Conservation (phyloP, 2,888 invertebrate species). For the Nyleta sp. region DNA sequence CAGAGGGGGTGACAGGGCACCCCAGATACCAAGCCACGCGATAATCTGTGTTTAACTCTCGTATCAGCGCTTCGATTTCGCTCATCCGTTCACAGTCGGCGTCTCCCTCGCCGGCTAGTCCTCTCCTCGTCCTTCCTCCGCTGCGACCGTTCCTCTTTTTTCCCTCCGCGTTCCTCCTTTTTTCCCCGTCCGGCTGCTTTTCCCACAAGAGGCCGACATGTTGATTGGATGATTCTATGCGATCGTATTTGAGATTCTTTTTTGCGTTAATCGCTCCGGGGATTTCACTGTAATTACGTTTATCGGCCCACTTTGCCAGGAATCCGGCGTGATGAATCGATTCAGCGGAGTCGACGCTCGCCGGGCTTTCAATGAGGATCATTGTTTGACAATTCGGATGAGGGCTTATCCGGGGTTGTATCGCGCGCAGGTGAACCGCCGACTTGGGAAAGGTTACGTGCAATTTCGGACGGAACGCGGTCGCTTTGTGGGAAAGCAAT, state of each 20-base stretch:
- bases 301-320: conserved; percentile 49
- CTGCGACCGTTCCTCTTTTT: conserved; percentile 13
- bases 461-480: neutral
- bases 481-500: neutral
- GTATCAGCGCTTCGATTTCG: conserved; percentile 65
- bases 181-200: conserved; percentile 42
- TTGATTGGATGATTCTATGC: conserved; percentile 60
- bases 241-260: conserved; percentile 58
- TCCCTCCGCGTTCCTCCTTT: conserved; percentile 22
- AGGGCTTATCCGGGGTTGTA: conserved; percentile 9
- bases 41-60: conserved; percentile 68
- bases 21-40: conserved; percentile 68
- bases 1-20: conserved; percentile 66
- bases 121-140: conserved; percentile 27
- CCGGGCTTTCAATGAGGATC: conserved; percentile 17
- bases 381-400: conserved; percentile 29
- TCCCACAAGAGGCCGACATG: conserved; percentile 60
- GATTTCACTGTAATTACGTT: conserved; percentile 54
- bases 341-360: conserved; percentile 16
- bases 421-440: neutral
- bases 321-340: conserved; percentile 37
- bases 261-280: conserved; percentile 52
- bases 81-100: conserved; percentile 64
- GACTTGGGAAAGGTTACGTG: neutral
- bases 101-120: conserved; percentile 30